These are phyloP conservation scores for Myrmecophaga tridactyla DNA, from an alignment of 2,113 vertebrate species.

Conservation along the genomic window DNA sequence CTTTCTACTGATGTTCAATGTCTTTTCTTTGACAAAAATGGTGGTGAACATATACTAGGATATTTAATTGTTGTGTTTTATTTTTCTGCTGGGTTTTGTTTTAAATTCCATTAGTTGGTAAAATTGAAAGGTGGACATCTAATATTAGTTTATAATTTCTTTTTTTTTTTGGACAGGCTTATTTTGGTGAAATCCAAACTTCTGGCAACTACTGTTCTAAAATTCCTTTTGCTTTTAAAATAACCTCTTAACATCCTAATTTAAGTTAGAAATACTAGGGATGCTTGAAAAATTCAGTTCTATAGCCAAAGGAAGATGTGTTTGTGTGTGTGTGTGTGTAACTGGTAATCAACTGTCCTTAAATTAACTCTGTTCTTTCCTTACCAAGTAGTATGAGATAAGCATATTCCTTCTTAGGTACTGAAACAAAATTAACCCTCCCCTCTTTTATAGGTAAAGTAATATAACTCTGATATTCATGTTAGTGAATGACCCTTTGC, in stretches of 20 bases:
- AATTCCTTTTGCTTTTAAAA: background rate
- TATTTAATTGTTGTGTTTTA: background rate
- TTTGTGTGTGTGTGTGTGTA: background rate
- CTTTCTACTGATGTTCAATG: background rate
- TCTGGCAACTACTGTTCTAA: background rate
- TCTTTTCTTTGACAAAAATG: background rate
- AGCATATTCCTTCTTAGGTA: background rate
- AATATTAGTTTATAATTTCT: background rate
- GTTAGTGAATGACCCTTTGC: background rate
- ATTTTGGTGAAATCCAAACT: background rate
- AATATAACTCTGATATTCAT: background rate
- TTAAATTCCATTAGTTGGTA: background rate
- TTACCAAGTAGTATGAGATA: background rate
- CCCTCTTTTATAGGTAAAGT: background rate
- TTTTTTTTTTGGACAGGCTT: too few relatives aligned
- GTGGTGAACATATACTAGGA: background rate
- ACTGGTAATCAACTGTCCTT: background rate
- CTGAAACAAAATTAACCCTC: background rate
- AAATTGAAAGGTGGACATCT: background rate
- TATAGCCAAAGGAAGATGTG: background rate
- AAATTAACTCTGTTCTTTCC: background rate
- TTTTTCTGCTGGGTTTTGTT: background rate
- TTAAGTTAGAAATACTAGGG: background rate
- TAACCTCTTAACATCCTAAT: background rate
- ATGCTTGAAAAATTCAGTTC: background rate